Evolutionary conservation across 2,888 invertebrate genomes (phyloP).

Genomic region (Drosophila lacicola): DNA sequence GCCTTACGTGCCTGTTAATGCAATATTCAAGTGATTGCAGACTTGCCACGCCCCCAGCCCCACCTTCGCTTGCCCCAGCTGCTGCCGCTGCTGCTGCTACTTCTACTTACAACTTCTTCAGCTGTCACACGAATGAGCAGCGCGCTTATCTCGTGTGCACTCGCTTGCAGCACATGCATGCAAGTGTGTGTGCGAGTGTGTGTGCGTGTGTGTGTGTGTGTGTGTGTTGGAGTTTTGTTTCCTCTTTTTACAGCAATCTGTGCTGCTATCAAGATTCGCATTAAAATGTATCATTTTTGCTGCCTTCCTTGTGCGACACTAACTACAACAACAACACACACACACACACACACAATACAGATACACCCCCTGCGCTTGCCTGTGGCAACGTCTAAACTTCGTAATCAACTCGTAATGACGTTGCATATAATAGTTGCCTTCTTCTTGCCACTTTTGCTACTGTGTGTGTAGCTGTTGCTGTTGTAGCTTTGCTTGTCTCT

Average conservation of each 20-base stretch:
- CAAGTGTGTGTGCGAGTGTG: slow-evolving; percentile 40
- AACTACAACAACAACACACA: slow-evolving; percentile 53
- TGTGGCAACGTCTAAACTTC: slow-evolving; percentile 71
- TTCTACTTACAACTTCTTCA: slow-evolving; percentile 70
- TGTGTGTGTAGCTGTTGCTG: slow-evolving; percentile 35
- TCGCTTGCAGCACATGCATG: slow-evolving; percentile 50
- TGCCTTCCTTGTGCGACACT: slow-evolving; percentile 62
- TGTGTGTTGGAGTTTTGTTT: slow-evolving; percentile 76
- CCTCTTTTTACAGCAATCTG: slow-evolving; percentile 79
- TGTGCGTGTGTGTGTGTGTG: slow-evolving; percentile 50
- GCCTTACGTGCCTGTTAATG: slow-evolving; percentile 79
- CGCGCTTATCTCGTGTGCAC: slow-evolving; percentile 72
- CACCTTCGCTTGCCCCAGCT: neutral
- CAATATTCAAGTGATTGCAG: slow-evolving; percentile 84
- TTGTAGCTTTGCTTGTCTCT: slow-evolving; percentile 26
- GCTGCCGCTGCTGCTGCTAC: slow-evolving; percentile 24
- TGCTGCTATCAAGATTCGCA: slow-evolving; percentile 84
- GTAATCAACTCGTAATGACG: slow-evolving; percentile 80
- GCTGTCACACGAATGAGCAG: slow-evolving; percentile 79
- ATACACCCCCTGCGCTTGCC: slow-evolving; percentile 22
- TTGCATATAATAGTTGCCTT: slow-evolving; percentile 68
- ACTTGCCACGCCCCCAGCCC: slow-evolving; percentile 41
- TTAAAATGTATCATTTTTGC: slow-evolving; percentile 84
- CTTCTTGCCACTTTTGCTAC: slow-evolving; percentile 38
- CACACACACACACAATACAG: slow-evolving; percentile 18